Conservation (phyloP, 2,797 vertebrate species). For the Anas flavirostris region DNA sequence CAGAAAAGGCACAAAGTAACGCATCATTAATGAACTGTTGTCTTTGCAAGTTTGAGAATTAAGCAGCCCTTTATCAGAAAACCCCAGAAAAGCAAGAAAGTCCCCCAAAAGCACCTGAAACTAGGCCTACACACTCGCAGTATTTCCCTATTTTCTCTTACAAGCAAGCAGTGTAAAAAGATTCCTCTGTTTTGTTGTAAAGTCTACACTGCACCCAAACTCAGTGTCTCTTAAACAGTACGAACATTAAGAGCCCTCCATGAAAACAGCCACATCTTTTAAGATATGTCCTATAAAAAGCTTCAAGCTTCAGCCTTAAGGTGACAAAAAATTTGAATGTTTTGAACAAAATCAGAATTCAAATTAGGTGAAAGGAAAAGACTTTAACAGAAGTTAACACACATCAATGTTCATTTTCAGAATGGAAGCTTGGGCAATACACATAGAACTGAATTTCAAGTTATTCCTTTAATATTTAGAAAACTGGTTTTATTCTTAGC, state of each 20-base stretch:
- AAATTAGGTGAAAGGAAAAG: neutral
- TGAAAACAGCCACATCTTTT: neutral
- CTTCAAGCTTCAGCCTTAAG: neutral
- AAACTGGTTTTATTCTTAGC: slow-evolving; percentile 58
- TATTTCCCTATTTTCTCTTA: neutral
- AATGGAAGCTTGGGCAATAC: slow-evolving; percentile 13
- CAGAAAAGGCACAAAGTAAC: neutral
- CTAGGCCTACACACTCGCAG: neutral
- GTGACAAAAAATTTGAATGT: neutral
- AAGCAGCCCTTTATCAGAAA: neutral
- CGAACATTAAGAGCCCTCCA: neutral
- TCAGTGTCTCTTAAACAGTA: neutral
- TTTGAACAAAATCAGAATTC: neutral
- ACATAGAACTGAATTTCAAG: neutral
- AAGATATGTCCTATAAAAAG: neutral
- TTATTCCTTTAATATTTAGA: slow-evolving; percentile 48
- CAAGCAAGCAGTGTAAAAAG: neutral
- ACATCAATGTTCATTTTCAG: neutral
- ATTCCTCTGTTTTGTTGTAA: neutral
- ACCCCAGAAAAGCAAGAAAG: neutral
- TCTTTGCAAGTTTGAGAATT: neutral
- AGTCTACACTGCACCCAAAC: neutral
- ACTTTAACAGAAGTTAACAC: neutral
- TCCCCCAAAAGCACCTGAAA: neutral
- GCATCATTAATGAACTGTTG: neutral